Evolutionary conservation across 2,113 vertebrate genomes (phyloP).

Genomic region (Rhinichthys klamathensis): DNA sequence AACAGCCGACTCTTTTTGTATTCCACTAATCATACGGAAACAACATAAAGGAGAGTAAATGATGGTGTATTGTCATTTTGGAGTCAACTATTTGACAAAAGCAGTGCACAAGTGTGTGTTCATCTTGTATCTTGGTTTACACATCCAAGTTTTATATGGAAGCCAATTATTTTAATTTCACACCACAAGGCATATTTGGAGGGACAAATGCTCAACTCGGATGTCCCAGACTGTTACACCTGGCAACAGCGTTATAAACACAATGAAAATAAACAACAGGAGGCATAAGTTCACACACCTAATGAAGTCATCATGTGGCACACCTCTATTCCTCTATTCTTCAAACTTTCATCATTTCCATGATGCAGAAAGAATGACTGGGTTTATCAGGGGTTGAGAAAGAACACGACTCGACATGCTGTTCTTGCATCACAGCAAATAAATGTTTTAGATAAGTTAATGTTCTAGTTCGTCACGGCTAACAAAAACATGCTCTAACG

Average conservation of each 20-base stretch:
- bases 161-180: background rate
- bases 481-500: background rate
- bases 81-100: background rate
- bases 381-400: too few species aligned
- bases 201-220: background rate
- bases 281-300: background rate
- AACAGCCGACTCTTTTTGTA: background rate
- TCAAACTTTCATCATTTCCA: background rate
- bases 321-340: background rate
- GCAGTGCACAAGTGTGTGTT: background rate
- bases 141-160: background rate
- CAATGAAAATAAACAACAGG: background rate
- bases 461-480: background rate
- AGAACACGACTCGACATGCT: background rate
- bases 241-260: background rate
- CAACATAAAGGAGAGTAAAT: background rate
- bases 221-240: background rate
- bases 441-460: background rate
- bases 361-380: background rate
- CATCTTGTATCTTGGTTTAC: conserved; percentile 6
- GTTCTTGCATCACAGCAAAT: background rate
- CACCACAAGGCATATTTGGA: background rate
- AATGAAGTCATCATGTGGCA: background rate
- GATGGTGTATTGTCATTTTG: background rate
- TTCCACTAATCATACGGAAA: background rate